Evolutionary conservation across 2,113 vertebrate genomes (phyloP).

Genomic region (Mixornis gularis): DNA sequence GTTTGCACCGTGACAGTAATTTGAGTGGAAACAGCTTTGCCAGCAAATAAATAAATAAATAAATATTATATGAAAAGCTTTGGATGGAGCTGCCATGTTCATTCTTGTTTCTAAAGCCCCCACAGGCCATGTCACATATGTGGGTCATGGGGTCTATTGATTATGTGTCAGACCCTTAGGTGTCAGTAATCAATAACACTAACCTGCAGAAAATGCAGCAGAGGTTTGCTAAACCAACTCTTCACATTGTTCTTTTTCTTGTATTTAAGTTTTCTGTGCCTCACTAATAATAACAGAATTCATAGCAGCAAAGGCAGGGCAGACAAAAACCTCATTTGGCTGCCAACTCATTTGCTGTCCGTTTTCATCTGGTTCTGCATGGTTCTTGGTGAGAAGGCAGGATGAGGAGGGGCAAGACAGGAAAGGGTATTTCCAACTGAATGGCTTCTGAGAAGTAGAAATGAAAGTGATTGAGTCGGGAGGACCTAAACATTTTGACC

Average conservation of each 20-base stretch:
- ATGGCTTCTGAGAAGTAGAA: conserved; percentile 39
- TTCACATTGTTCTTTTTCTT: conserved; percentile 27
- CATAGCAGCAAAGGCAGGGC: background rate
- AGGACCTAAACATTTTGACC: conserved; percentile 38
- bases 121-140: conserved; percentile 74
- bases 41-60: conserved; percentile 62
- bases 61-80: conserved; percentile 66
- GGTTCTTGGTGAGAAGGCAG: conserved; percentile 8
- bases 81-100: conserved; percentile 68
- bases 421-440: background rate
- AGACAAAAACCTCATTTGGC: conserved; percentile 15
- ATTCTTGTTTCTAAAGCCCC: conserved; percentile 74
- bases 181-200: conserved; percentile 78
- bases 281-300: background rate
- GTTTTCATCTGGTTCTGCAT: background rate
- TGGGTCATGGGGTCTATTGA: conserved; percentile 76
- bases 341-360: conserved; percentile 18
- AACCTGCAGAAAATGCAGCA: conserved; percentile 74
- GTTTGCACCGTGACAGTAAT: conserved; percentile 44
- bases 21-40: conserved; percentile 58
- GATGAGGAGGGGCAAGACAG: conserved; percentile 10
- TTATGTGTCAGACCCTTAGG: conserved; percentile 76
- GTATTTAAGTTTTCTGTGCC: background rate
- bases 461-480: conserved; percentile 50
- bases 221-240: conserved; percentile 48